Percentiles rank a stretch among this genome's conserved stretches.
Conservation (phyloP, 2,113 vertebrate species). For the Eudorcas thomsonii region DNA sequence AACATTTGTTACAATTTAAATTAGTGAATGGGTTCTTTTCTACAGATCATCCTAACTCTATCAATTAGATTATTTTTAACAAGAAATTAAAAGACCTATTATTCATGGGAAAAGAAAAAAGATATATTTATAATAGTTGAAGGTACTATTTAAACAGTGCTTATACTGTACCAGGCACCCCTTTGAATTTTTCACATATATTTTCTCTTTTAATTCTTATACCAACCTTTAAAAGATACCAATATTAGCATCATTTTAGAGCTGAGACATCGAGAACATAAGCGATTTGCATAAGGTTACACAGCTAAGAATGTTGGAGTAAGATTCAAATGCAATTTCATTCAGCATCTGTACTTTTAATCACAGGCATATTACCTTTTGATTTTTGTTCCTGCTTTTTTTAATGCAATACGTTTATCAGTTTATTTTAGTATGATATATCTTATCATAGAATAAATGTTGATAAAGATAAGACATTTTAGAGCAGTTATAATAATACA, state of each 20-base stretch:
- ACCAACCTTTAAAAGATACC: background rate
- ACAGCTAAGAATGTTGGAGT: background rate
- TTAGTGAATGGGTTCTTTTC: background rate
- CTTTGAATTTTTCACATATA: background rate
- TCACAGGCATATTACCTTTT: background rate
- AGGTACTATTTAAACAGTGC: background rate
- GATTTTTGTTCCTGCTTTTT: background rate
- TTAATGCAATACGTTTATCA: background rate
- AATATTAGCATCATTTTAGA: background rate
- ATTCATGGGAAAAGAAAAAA: background rate
- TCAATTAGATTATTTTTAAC: background rate
- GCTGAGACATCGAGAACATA: background rate
- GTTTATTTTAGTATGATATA: background rate
- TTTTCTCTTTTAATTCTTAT: background rate
- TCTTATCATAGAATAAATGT: background rate
- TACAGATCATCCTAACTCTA: background rate
- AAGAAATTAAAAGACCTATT: background rate
- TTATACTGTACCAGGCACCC: background rate
- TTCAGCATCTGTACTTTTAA: background rate
- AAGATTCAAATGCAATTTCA: background rate
- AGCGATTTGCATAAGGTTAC: background rate
- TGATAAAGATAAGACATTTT: background rate
- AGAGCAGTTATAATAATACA: background rate
- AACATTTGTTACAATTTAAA: background rate
- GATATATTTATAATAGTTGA: background rate